Percentiles rank a stretch among this genome's conserved stretches.
These are phyloP conservation scores for Orestias chungarensis DNA, from an alignment of 2,797 vertebrate species.

Conservation along the genomic window DNA sequence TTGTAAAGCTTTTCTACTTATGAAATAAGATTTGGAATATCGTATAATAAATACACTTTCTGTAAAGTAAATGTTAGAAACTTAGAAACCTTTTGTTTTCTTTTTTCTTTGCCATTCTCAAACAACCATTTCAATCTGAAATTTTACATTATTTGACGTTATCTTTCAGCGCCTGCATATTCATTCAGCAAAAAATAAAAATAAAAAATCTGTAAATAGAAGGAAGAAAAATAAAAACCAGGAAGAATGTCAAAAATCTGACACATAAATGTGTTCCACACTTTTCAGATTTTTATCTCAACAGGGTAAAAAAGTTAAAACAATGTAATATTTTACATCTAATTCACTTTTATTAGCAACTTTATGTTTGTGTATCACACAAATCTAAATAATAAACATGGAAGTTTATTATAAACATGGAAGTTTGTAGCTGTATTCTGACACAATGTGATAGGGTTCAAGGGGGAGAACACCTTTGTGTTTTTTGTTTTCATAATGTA, in stretches of 20 bases:
- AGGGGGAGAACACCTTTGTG: neutral
- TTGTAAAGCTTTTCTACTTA: neutral
- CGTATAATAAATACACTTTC: neutral
- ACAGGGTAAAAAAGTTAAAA: neutral
- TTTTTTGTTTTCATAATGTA: neutral
- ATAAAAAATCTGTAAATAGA: neutral
- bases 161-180: neutral
- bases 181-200: neutral
- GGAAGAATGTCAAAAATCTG: too few relatives aligned
- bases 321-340: neutral
- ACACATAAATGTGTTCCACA: neutral
- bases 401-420: neutral
- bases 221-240: neutral
- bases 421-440: neutral
- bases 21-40: neutral
- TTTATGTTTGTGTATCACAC: neutral
- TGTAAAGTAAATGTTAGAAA: neutral
- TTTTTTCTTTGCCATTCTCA: neutral
- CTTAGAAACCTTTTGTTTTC: neutral
- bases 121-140: neutral
- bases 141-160: neutral
- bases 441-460: neutral
- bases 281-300: neutral
- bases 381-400: neutral
- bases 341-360: neutral